These are phyloP conservation scores for Polietes domitor DNA, from an alignment of 2,888 invertebrate genomes.

Conservation along the genomic window DNA sequence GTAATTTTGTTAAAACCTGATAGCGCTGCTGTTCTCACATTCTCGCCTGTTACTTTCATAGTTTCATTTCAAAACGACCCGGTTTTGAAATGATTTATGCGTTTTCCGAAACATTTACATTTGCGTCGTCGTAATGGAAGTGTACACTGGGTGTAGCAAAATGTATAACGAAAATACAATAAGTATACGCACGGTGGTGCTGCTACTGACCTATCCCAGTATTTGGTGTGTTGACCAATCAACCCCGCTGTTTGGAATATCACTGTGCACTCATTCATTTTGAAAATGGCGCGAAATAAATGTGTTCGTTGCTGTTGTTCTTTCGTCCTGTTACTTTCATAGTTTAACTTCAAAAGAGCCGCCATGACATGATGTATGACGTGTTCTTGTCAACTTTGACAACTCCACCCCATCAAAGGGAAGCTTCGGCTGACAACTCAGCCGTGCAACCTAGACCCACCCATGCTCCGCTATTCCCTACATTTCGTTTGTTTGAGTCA, in stretches of 20 bases:
- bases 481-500: not conserved
- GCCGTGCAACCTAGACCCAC: not conserved
- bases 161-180: no score
- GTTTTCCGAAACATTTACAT: not conserved
- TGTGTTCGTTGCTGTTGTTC: not conserved
- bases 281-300: constrained; percentile 2
- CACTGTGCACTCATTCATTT: no score
- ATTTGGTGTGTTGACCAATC: not conserved
- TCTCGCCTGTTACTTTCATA: constrained; percentile 20
- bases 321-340: constrained; percentile 12
- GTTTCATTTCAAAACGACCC: constrained; percentile 26
- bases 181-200: no score
- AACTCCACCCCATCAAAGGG: not conserved
- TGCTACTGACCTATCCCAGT: not conserved
- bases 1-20: no score
- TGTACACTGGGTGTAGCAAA: no score
- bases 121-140: not conserved
- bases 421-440: not conserved
- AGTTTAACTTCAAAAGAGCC: constrained; percentile 23
- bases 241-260: no score
- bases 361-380: not conserved
- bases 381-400: not conserved
- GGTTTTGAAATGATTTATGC: constrained; percentile 20
- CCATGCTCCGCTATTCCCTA: not conserved
- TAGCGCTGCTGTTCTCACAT: no score